A percentile compares a stretch with the other conserved stretches of the same genome.
Evolutionary conservation across 2,888 invertebrate species (phyloP).

Genomic region (Patella ulyssiponensis): DNA sequence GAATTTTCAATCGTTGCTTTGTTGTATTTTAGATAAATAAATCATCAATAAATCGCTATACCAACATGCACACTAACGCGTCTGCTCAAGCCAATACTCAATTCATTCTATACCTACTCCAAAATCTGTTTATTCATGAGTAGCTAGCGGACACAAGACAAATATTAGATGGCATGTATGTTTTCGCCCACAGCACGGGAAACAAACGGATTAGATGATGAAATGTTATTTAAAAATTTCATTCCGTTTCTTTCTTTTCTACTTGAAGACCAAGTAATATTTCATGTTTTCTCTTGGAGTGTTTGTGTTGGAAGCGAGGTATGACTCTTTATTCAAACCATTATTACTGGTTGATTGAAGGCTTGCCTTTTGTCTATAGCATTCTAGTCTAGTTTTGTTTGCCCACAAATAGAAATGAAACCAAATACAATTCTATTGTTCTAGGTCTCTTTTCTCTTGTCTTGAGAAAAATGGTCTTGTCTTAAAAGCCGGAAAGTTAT

Average conservation of each 20-base stretch:
- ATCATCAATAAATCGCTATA: too few relatives aligned
- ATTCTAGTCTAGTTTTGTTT: neutral
- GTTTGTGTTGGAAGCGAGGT: constrained; percentile 16
- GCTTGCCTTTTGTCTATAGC: neutral
- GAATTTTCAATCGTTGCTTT: too few relatives aligned
- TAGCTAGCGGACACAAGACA: too few relatives aligned
- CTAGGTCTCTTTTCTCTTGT: constrained; percentile 25
- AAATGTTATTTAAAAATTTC: neutral
- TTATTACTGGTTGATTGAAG: neutral
- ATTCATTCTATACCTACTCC: too few relatives aligned
- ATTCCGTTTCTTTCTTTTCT: constrained; percentile 6
- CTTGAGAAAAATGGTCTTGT: constrained; percentile 20
- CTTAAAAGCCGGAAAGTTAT: constrained; percentile 23
- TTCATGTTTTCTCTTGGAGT: constrained; percentile 22
- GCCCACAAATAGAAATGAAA: constrained; percentile 25
- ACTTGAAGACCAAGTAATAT: constrained; percentile 22
- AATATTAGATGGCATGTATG: too few relatives aligned
- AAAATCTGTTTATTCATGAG: too few relatives aligned
- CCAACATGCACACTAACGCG: too few relatives aligned
- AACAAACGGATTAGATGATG: neutral
- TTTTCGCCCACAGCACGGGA: too few relatives aligned
- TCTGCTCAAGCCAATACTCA: too few relatives aligned
- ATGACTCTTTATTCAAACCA: constrained; percentile 10
- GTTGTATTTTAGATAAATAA: too few relatives aligned
- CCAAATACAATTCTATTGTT: constrained; percentile 25